Percentiles rank a stretch among this genome's conserved stretches.
Evolutionary conservation across 2,888 invertebrate genomes (phyloP).

Genomic region (Nephrotoma guestfalica): DNA sequence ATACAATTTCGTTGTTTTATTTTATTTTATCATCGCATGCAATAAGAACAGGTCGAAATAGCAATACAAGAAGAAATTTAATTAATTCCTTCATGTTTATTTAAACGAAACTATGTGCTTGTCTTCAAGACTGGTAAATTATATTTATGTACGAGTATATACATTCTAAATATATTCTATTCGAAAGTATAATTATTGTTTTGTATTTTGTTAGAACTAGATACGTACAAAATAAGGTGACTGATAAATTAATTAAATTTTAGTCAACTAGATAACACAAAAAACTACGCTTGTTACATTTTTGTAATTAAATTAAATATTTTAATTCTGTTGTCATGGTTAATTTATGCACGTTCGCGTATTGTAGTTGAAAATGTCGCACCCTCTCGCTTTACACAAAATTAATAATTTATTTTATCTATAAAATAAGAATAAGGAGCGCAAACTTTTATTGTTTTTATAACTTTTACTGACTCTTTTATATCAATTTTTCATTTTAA

Average conservation of each 20-base stretch:
- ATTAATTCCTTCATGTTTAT: background rate
- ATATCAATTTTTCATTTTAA: background rate
- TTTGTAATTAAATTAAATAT: background rate
- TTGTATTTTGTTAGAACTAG: background rate
- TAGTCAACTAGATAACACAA: background rate
- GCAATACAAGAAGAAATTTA: background rate
- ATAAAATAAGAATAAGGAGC: background rate
- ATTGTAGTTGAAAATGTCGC: background rate
- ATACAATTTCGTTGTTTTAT: background rate
- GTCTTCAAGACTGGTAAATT: background rate
- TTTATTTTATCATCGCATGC: background rate
- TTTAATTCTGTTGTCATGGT: background rate
- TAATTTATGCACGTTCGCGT: background rate
- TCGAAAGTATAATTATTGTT: background rate
- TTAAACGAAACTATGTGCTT: background rate
- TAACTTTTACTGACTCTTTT: background rate
- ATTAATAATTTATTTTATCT: background rate
- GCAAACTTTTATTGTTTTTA: background rate
- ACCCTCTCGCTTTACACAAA: background rate
- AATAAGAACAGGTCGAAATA: background rate
- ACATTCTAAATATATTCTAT: background rate
- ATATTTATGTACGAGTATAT: background rate
- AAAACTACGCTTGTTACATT: background rate
- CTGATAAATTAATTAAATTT: background rate
- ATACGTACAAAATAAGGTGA: background rate